These are phyloP conservation scores for Cirrhinus molitorella DNA, from an alignment of 2,797 vertebrate genomes.

Conservation along the genomic window DNA sequence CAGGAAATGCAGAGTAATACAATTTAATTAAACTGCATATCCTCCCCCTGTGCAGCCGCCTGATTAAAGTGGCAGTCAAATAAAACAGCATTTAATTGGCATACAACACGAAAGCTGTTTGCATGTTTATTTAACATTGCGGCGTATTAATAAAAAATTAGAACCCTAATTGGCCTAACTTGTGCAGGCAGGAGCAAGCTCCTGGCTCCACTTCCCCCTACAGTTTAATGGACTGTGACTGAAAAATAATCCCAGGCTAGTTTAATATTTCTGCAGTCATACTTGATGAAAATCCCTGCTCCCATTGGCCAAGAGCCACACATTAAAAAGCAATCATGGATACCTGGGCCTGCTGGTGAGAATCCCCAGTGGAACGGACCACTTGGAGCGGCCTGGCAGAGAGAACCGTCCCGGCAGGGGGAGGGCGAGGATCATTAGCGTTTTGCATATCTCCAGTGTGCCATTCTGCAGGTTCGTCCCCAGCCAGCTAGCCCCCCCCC, in stretches of 20 bases:
- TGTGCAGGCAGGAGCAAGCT: conserved; percentile 63
- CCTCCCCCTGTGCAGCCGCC: conserved; percentile 67
- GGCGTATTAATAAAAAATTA: conserved; percentile 69
- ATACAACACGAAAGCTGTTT: conserved; percentile 67
- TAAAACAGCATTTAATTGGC: conserved; percentile 76
- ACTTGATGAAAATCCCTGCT: conserved; percentile 66
- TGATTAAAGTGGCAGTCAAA: conserved; percentile 71
- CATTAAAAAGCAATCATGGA: conserved; percentile 71
- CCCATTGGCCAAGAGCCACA: conserved; percentile 67
- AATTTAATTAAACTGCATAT: conserved; percentile 74
- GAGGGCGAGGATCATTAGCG: conserved; percentile 62
- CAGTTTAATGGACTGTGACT: conserved; percentile 68
- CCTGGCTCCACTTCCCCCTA: conserved; percentile 59
- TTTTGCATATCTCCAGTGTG: conserved; percentile 55
- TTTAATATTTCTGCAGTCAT: conserved; percentile 70
- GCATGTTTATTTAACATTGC: conserved; percentile 73
- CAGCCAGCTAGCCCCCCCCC: conserved; percentile 35
- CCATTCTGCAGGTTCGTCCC: conserved; percentile 57
- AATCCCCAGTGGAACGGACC: conserved; percentile 65
- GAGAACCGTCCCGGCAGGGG: conserved; percentile 53
- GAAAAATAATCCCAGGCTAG: conserved; percentile 68
- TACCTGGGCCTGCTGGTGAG: conserved; percentile 67
- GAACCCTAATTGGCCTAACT: conserved; percentile 68
- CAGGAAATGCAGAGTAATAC: conserved; percentile 74
- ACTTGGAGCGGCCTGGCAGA: conserved; percentile 61